Percentiles rank a stretch among this genome's conserved stretches.
Conservation (phyloP, 1,140 invertebrate genomes). For the Akabosia matsudoensis region DNA sequence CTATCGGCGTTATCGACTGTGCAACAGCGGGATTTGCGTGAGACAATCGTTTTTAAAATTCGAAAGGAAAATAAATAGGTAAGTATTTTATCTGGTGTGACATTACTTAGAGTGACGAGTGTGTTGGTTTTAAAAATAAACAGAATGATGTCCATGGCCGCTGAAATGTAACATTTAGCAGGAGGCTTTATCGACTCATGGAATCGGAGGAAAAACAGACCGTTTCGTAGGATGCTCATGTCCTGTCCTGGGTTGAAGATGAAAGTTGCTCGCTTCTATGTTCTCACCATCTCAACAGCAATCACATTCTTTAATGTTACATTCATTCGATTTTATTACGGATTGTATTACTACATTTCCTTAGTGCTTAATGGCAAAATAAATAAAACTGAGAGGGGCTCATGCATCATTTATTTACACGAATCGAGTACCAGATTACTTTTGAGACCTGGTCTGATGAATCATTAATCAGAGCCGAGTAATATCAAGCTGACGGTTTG, state of each 20-base stretch:
- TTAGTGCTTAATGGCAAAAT: too few relatives aligned
- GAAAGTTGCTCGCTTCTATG: conserved; percentile 25
- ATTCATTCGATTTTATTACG: conserved; percentile 26
- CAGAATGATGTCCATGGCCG: conserved; percentile 15
- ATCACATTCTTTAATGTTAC: conserved; percentile 28
- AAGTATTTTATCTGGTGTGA: too few relatives aligned
- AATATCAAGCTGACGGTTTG: too few relatives aligned
- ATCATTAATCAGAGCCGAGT: too few relatives aligned
- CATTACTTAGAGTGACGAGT: not conserved
- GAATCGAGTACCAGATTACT: too few relatives aligned
- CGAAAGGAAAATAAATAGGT: not conserved
- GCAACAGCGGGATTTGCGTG: conserved; percentile 19
- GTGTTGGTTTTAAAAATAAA: not conserved
- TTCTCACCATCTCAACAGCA: conserved; percentile 27
- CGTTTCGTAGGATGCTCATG: conserved; percentile 20
- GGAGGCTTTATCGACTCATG: conserved; percentile 31
- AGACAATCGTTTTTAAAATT: not conserved
- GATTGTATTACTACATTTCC: conserved; percentile 33
- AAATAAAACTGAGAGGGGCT: too few relatives aligned
- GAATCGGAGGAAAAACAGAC: conserved; percentile 24
- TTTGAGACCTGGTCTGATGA: too few relatives aligned
- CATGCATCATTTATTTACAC: too few relatives aligned
- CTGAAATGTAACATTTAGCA: conserved; percentile 27
- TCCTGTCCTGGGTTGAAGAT: conserved; percentile 20
- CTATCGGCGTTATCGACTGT: conserved; percentile 22